phyloP scores from a whole-genome alignment of 53 echinoderm and acorn worm genomes.

The Patiria pectinifera region DNA sequence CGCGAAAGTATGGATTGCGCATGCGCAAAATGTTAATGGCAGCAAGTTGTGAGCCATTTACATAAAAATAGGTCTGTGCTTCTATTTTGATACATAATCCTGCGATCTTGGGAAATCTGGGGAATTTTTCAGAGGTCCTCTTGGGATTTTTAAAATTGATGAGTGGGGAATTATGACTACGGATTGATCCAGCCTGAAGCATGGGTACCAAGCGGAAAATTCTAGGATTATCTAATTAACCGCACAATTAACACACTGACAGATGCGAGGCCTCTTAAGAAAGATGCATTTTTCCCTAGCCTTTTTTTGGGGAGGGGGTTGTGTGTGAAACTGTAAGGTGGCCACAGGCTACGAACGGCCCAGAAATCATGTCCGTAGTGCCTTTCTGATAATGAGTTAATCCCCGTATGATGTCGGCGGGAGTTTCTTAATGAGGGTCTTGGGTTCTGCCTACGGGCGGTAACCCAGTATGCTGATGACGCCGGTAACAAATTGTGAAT shows the following conservation, averaged over 20 bases:
- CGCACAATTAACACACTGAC: constrained; percentile 16
- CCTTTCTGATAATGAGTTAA: constrained; percentile 6
- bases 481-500: background rate
- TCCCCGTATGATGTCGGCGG: background rate
- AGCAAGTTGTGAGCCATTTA: no score
- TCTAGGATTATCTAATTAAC: constrained; percentile 10
- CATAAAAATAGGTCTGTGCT: no score
- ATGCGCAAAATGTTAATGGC: no score
- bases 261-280: background rate
- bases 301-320: background rate
- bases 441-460: background rate
- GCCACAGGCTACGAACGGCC: background rate
- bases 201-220: background rate
- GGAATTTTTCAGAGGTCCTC: no score
- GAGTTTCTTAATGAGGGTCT: background rate
- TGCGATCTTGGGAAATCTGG: no score
- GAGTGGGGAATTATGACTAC: background rate
- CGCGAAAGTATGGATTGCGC: no score
- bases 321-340: background rate
- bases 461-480: background rate
- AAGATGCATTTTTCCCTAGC: background rate
- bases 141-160: no score
- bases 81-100: no score
- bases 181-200: constrained; percentile 6
- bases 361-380: constrained; percentile 8